phyloP scores from a whole-genome alignment of 2,888 invertebrate genomes.

The Drosophila neonasuta region DNA sequence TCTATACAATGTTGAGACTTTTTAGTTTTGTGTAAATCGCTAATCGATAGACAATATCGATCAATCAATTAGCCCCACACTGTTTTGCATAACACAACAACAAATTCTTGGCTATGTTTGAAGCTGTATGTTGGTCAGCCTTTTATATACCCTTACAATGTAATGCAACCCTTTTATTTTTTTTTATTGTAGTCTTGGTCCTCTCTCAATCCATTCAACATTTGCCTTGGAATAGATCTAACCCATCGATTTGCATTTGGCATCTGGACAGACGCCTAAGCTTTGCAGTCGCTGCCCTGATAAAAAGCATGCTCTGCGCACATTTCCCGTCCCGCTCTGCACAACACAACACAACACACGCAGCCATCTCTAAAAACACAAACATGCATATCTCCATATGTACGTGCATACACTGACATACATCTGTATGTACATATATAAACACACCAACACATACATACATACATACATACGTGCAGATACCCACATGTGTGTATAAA shows the following conservation, averaged over 20 bases:
- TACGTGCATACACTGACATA: slow-evolving; percentile 15
- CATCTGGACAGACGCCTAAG: slow-evolving; percentile 23
- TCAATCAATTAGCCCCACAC: not conserved
- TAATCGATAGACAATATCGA: not conserved
- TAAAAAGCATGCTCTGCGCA: slow-evolving; percentile 27
- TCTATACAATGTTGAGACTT: no score
- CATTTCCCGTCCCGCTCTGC: slow-evolving; percentile 36
- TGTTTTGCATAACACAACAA: not conserved
- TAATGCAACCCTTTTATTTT: slow-evolving; percentile 9
- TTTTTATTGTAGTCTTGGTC: slow-evolving; percentile 3
- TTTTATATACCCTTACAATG: not conserved
- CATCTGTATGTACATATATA: slow-evolving; percentile 13
- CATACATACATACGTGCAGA: slow-evolving; percentile 1
- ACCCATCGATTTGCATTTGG: slow-evolving; percentile 46
- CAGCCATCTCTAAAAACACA: slow-evolving; percentile 28
- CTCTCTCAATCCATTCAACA: slow-evolving; percentile 33
- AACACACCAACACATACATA: not conserved
- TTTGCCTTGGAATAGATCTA: slow-evolving; percentile 33
- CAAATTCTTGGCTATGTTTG: not conserved
- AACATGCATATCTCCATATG: not conserved
- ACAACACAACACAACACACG: not conserved
- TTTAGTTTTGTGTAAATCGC: no score
- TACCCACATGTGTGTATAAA: slow-evolving; percentile 45
- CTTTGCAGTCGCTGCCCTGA: slow-evolving; percentile 40
- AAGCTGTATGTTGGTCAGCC: slow-evolving; percentile 4